Evolutionary conservation across 2,113 vertebrate species (phyloP), one percentile per base, ranked within the genome.

Genomic region (Ancistrus triradiatus): DNA sequence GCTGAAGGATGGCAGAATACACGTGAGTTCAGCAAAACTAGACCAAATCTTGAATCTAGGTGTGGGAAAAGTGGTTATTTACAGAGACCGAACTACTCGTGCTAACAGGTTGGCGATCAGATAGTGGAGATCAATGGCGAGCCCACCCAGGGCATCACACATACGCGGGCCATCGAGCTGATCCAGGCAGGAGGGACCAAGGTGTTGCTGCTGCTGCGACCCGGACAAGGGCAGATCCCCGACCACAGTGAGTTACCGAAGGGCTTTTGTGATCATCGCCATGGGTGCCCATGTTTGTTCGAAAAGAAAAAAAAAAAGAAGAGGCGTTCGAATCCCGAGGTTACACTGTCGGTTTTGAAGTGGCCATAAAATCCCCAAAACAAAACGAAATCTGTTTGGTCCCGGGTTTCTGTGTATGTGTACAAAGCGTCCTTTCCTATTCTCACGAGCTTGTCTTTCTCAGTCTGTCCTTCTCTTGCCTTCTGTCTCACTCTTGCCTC

Each of bases 41-140:
- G n/a, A n/a, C n/a, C 7, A 31, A 31, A 31, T 19, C 15, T 14
- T 31, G 25, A 15, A 58, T 27, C 14, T 40, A 38, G 18, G 17
- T 35, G 42, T 1, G 24, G 2, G 4, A n/a, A 28, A 21, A 22
- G 11, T 28, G 14, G 59, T 18, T 24, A 22, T 55, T n/a, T 5
- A 42, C 11, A 38, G 14, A 37, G 22, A 40, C 13, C 8, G 9
- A 31, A 2, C 24, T 52, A 10, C 57, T 48, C 64, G 59, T 68
- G 18, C 1, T 69, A 17, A 18, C 81, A 99, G 96, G 95, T 98
- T 21, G 96, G 95, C 27, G 96, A 99, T 85, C 95, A 99, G 78
- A 99, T 99, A 1, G 96, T 99, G 67, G 95, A 98, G 83, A 99
- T 99, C 73, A 98, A 98, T 2, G 93, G 94, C 10, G 95, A 99